These are phyloP conservation scores for Barnardius zonarius DNA, from an alignment of 2,113 vertebrate genomes.

Conservation along the genomic window DNA sequence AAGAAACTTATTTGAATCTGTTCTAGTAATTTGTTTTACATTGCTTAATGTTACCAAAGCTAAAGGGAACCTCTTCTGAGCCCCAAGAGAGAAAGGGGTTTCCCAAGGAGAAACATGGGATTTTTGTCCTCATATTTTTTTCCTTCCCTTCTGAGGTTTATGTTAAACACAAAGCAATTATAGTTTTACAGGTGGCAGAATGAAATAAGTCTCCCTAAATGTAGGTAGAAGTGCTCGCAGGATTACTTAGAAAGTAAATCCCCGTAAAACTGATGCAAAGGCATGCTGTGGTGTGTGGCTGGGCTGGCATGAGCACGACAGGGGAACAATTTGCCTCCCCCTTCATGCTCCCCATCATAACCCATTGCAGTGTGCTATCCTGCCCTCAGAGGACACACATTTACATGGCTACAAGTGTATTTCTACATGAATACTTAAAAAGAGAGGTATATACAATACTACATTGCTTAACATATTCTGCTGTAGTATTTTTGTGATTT, in stretches of 20 bases:
- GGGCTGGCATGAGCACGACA: fast-evolving
- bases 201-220: background rate
- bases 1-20: background rate
- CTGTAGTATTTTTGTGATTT: background rate
- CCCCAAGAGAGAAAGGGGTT: background rate
- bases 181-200: background rate
- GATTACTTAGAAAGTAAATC: background rate
- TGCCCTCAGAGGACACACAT: background rate
- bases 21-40: background rate
- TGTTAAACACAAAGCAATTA: background rate
- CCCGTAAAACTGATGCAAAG: background rate
- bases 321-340: background rate
- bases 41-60: background rate
- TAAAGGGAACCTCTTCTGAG: background rate
- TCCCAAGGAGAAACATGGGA: background rate
- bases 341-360: too few species aligned
- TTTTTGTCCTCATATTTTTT: background rate
- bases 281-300: background rate
- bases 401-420: too few species aligned
- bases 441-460: background rate
- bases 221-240: background rate
- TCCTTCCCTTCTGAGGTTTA: background rate
- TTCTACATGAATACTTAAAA: background rate
- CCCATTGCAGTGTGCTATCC: fast-evolving
- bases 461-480: background rate